phyloP scores from a whole-genome alignment of 2,888 invertebrate genomes.

The Xestoiulus laeticollis region DNA sequence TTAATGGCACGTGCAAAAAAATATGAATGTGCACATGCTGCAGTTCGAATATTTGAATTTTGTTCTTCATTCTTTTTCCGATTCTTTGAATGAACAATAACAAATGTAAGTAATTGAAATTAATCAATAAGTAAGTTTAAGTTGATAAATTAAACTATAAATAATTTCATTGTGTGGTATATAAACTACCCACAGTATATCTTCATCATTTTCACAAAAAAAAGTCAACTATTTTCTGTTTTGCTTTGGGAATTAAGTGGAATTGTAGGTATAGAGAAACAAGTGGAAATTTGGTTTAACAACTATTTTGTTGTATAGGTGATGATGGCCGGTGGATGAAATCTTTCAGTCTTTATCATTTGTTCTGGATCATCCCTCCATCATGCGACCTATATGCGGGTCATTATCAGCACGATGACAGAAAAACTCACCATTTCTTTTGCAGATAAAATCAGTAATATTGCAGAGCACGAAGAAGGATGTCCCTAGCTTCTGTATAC shows the following conservation, averaged over 20 bases:
- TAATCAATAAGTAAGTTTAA: no score
- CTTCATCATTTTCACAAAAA: no score
- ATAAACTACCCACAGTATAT: no score
- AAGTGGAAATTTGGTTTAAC: neutral
- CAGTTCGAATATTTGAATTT: no score
- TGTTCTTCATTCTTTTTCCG: no score
- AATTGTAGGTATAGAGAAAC: neutral
- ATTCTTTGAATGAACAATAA: no score
- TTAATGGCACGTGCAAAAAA: no score
- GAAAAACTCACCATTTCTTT: constrained; percentile 1
- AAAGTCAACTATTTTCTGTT: no score
- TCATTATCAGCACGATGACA: neutral
- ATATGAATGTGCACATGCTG: no score
- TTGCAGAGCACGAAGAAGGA: neutral
- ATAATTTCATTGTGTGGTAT: no score
- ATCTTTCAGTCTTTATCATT: neutral
- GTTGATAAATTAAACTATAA: no score
- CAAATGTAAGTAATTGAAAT: no score
- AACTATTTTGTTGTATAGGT: neutral
- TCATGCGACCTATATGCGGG: neutral
- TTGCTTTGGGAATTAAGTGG: neutral
- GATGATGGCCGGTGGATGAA: neutral
- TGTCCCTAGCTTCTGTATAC: neutral
- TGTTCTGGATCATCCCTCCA: neutral
- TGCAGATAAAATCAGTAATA: neutral